These are phyloP conservation scores for Caenorhabditis drosophilae DNA, from an alignment of 2,888 invertebrate genomes.

Conservation along the genomic window DNA sequence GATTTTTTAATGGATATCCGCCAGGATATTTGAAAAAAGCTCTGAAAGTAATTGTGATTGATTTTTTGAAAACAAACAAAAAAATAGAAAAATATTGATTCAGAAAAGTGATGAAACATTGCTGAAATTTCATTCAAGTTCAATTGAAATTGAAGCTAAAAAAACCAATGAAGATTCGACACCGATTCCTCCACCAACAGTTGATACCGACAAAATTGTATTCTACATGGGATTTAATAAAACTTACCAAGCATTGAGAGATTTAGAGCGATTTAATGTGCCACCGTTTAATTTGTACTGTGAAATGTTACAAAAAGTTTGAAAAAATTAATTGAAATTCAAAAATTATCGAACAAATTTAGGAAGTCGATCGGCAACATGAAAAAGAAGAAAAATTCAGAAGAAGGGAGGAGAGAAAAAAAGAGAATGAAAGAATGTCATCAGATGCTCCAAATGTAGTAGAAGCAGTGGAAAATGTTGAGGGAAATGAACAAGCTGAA, in stretches of 20 bases:
- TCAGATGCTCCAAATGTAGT: no score
- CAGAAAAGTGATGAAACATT: no score
- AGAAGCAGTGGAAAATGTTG: background rate
- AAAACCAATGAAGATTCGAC: background rate
- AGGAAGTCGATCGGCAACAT: background rate
- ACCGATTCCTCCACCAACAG: conserved; percentile 14
- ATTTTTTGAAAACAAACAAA: background rate
- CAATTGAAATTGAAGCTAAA: background rate
- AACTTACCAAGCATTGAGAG: conserved; percentile 29
- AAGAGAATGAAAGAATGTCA: no score
- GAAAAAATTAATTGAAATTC: background rate
- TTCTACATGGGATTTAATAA: conserved; percentile 48
- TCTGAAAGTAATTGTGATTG: conserved; percentile 6
- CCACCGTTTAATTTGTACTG: conserved; percentile 27
- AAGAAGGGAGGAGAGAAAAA: background rate
- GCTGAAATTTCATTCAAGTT: background rate
- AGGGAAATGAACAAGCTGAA: background rate
- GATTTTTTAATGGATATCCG: conserved; percentile 81
- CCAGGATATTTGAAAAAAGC: conserved; percentile 88
- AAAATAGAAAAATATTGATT: no score
- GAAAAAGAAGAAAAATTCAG: background rate
- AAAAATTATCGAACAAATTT: background rate
- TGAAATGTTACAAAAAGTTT: conserved; percentile 22
- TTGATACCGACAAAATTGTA: conserved; percentile 20
- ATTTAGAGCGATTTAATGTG: conserved; percentile 19